phyloP scores from a whole-genome alignment of 2,797 vertebrate genomes.

The Picus viridis region DNA sequence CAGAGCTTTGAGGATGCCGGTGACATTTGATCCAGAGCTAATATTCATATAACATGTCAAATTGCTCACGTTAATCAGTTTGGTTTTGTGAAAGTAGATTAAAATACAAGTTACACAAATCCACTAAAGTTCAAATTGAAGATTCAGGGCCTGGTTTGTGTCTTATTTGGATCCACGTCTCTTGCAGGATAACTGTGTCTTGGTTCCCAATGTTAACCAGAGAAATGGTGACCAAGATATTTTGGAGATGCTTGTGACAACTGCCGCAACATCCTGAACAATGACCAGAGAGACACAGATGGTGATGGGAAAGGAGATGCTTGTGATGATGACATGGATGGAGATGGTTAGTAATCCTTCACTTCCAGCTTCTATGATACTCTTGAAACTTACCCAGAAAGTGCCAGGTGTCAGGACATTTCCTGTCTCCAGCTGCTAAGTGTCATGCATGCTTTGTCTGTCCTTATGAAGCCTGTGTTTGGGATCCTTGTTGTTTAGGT shows the following conservation, averaged over 20 bases:
- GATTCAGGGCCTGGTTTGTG: not conserved
- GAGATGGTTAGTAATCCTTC: slow-evolving; percentile 86
- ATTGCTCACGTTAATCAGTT: not conserved
- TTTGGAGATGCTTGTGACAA: slow-evolving; percentile 97
- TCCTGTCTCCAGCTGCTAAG: not conserved
- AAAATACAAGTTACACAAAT: not conserved
- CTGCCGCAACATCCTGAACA: slow-evolving; percentile 88
- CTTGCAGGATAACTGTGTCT: slow-evolving; percentile 93
- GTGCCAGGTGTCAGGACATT: not conserved
- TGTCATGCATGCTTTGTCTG: not conserved
- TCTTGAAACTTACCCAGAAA: not conserved
- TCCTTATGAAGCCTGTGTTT: not conserved
- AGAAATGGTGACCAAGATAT: slow-evolving; percentile 92
- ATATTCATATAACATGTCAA: not conserved
- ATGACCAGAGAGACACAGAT: slow-evolving; percentile 96
- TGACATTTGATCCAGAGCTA: not conserved
- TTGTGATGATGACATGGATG: slow-evolving; percentile 98
- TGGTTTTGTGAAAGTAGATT: not conserved
- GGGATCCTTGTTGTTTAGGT: not conserved
- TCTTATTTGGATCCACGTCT: not conserved
- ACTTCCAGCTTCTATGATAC: not conserved
- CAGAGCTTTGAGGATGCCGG: not conserved
- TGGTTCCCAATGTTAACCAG: slow-evolving; percentile 91
- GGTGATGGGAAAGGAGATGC: slow-evolving; percentile 92
- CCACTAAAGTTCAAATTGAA: not conserved